Evolutionary conservation across 1,140 invertebrate species (phyloP).

Genomic region (Papilio polytes): DNA sequence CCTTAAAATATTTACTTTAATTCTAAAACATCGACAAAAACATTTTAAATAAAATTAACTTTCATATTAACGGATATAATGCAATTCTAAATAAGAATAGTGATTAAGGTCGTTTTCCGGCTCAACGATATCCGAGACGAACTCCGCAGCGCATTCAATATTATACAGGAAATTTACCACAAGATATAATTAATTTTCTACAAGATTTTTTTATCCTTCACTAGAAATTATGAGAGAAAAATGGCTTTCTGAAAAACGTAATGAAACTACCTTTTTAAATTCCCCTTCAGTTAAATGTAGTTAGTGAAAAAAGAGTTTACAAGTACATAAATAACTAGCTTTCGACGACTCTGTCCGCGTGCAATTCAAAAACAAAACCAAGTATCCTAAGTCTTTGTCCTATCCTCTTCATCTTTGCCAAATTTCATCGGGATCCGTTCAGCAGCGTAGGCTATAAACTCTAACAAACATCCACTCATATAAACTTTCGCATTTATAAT

Average conservation of each 20-base stretch:
- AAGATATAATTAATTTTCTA: slow-evolving; percentile 1
- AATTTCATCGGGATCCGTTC: too few species aligned
- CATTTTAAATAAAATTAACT: neutral
- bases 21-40: neutral
- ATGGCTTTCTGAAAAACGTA: neutral
- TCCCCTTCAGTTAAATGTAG: neutral
- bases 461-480: too few species aligned
- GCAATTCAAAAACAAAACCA: too few species aligned
- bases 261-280: neutral
- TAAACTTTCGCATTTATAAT: too few species aligned
- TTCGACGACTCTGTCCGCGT: too few species aligned
- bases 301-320: too few species aligned
- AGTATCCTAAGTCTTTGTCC: too few species aligned
- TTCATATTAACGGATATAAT: neutral
- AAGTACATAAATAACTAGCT: neutral
- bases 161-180: slow-evolving; percentile 1
- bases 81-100: neutral
- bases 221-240: neutral
- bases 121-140: neutral
- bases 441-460: too few species aligned
- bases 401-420: too few species aligned
- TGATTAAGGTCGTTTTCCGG: slow-evolving; percentile 21
- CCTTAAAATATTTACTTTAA: too few species aligned
- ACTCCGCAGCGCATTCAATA: slow-evolving; percentile 1
- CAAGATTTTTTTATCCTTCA: neutral